Percentiles rank a stretch among this genome's conserved stretches.
Evolutionary conservation across 2,113 vertebrate species (phyloP).

Genomic region (Pollachius pollachius): DNA sequence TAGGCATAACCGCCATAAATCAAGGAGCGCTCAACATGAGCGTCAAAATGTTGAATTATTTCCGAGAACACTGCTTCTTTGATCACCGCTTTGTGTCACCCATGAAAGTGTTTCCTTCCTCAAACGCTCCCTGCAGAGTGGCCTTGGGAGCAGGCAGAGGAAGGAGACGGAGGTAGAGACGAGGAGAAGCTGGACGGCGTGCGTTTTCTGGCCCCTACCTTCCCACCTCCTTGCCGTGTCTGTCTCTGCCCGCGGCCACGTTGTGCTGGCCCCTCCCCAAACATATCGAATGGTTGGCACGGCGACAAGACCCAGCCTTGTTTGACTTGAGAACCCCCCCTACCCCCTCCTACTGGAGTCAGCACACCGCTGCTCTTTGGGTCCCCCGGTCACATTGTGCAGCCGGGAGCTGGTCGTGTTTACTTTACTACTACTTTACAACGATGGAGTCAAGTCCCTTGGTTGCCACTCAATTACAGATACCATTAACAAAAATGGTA

Average conservation of each 20-base stretch:
- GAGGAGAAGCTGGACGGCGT: slow-evolving; percentile 44
- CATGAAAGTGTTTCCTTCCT: slow-evolving; percentile 52
- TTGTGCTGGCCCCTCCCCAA: slow-evolving; percentile 55
- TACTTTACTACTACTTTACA: slow-evolving; percentile 50
- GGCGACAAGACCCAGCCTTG: slow-evolving; percentile 56
- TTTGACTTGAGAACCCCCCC: slow-evolving; percentile 6
- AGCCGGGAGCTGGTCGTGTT: slow-evolving; percentile 44
- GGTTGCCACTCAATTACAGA: too few relatives aligned
- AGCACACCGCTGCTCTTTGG: slow-evolving; percentile 48
- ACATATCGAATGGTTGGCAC: slow-evolving; percentile 67
- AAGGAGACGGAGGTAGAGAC: neutral
- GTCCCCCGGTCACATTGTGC: slow-evolving; percentile 58
- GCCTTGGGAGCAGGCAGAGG: too few relatives aligned
- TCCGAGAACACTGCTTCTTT: slow-evolving; percentile 49
- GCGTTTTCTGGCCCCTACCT: slow-evolving; percentile 39
- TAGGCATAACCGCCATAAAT: neutral
- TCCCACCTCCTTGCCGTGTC: slow-evolving; percentile 42
- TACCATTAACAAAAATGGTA: too few relatives aligned
- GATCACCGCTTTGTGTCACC: slow-evolving; percentile 54
- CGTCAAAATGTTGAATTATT: slow-evolving; percentile 54
- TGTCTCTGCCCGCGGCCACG: slow-evolving; percentile 61
- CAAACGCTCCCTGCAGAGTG: slow-evolving; percentile 45
- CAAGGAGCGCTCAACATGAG: neutral
- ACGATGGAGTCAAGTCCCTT: slow-evolving; percentile 16
- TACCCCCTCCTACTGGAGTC: slow-evolving; percentile 50